Conservation (phyloP, 2,797 vertebrate species). For the Rhinophrynus dorsalis region DNA sequence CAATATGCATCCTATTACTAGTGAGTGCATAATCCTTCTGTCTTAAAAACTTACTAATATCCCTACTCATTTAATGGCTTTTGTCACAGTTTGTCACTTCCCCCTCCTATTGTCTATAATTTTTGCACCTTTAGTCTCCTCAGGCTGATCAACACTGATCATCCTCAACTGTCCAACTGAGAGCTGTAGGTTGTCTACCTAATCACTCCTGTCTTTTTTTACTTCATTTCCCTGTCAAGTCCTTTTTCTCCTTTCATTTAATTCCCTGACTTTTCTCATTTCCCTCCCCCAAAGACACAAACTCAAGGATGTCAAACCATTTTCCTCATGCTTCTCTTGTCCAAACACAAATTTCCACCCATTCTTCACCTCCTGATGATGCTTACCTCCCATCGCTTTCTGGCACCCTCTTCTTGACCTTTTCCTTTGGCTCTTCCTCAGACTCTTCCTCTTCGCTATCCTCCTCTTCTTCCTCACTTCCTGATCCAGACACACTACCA, state of each 20-base stretch:
- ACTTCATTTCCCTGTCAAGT: background rate
- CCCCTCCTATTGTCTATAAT: background rate
- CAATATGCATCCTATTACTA: background rate
- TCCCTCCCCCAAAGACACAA: too few relatives aligned
- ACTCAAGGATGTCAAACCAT: background rate
- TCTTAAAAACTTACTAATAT: too few relatives aligned
- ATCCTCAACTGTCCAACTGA: background rate
- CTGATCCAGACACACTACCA: constrained; percentile 75
- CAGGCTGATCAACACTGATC: background rate
- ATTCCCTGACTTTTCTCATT: too few relatives aligned
- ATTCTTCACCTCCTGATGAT: too few relatives aligned
- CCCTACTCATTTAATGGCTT: too few relatives aligned
- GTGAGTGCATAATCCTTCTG: background rate
- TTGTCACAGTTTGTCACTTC: background rate
- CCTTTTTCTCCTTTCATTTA: too few relatives aligned
- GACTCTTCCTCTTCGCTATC: constrained; percentile 65
- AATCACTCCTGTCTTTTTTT: background rate
- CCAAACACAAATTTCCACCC: too few relatives aligned
- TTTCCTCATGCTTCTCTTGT: background rate
- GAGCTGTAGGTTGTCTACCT: background rate
- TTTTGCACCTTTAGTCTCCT: too few relatives aligned
- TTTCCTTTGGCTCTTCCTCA: constrained; percentile 75
- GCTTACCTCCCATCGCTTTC: constrained; percentile 55
- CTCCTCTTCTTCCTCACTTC: constrained; percentile 72
- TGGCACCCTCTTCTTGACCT: constrained; percentile 63